Evolutionary conservation across 2,113 vertebrate genomes (phyloP).

Genomic region (Prinia subflava): DNA sequence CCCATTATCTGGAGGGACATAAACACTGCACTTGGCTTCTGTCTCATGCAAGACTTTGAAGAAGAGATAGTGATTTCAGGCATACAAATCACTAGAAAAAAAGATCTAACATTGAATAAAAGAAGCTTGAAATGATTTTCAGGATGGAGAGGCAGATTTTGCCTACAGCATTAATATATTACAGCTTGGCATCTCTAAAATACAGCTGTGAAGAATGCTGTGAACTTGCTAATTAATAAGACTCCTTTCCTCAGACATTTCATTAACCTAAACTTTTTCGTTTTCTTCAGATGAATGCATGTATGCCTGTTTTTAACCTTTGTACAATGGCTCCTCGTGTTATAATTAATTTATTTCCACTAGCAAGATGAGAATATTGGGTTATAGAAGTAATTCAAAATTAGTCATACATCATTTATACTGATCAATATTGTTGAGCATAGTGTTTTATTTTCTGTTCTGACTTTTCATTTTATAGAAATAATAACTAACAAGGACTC

Average conservation of each 20-base stretch:
- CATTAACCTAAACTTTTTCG: slow-evolving; percentile 64
- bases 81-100: slow-evolving; percentile 37
- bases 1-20: neutral
- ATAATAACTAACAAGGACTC: neutral
- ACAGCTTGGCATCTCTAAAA: slow-evolving; percentile 56
- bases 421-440: neutral
- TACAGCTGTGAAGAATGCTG: slow-evolving; percentile 63
- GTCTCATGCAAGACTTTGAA: neutral
- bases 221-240: slow-evolving; percentile 64
- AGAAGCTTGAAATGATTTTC: slow-evolving; percentile 14
- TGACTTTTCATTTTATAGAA: slow-evolving; percentile 7
- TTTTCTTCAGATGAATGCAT: slow-evolving; percentile 38
- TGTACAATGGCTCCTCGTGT: neutral
- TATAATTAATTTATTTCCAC: slow-evolving; percentile 54
- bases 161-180: slow-evolving; percentile 15
- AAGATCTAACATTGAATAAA: neutral
- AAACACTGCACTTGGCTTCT: slow-evolving; percentile 1
- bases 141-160: slow-evolving; percentile 4
- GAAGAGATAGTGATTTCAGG: neutral
- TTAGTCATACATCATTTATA: slow-evolving; percentile 5
- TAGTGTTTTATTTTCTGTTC: neutral
- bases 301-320: slow-evolving; percentile 51
- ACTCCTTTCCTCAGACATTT: slow-evolving; percentile 45
- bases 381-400: slow-evolving; percentile 12
- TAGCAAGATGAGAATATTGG: neutral